These are phyloP conservation scores for Mesochorus sp. DNA, from an alignment of 2,888 invertebrate genomes.

Conservation along the genomic window DNA sequence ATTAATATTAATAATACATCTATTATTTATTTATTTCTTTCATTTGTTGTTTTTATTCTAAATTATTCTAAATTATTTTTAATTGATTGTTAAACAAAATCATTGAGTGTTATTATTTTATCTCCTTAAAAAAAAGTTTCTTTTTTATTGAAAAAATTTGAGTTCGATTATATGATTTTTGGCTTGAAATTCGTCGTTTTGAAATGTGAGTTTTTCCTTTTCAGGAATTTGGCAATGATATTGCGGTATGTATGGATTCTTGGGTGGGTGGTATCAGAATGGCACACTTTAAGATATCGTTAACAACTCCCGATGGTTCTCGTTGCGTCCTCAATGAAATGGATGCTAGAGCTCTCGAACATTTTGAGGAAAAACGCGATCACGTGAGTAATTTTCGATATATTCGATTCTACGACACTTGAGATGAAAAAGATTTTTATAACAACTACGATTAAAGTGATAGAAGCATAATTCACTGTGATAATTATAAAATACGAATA, in stretches of 20 bases:
- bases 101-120: no score
- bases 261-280: conserved; percentile 94
- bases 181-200: background rate
- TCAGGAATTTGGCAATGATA: conserved; percentile 90
- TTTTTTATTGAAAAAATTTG: no score
- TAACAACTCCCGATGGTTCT: conserved; percentile 87
- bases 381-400: conserved; percentile 79
- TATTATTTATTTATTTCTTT: background rate
- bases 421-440: background rate
- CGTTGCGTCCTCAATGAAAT: conserved; percentile 86
- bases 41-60: no score
- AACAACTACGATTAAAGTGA: no score
- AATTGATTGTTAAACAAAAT: no score
- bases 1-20: background rate
- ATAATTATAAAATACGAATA: no score
- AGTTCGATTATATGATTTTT: no score
- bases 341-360: conserved; percentile 88
- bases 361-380: conserved; percentile 87
- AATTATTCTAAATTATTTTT: no score
- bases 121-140: no score
- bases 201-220: conserved; percentile 48
- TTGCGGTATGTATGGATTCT: conserved; percentile 93
- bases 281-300: conserved; percentile 87
- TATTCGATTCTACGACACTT: background rate
- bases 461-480: no score